phyloP scores from a whole-genome alignment of 2,113 vertebrate species.

The Sarotherodon lohbergeri region DNA sequence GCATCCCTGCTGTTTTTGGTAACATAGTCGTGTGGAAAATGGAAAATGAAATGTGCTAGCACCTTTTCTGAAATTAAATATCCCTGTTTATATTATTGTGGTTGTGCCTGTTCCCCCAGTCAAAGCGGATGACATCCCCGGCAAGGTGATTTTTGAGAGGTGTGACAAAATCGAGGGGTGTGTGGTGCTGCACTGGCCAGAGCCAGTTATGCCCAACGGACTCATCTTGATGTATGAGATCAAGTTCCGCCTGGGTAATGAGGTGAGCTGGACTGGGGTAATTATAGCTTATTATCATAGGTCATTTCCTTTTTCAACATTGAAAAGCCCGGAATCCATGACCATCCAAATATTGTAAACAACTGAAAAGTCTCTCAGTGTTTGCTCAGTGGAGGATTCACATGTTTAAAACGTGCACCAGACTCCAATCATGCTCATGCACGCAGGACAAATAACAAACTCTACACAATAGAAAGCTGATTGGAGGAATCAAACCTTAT shows the following conservation, averaged over 20 bases:
- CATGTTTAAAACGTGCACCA: not conserved
- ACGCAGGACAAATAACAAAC: not conserved
- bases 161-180: conserved; percentile 81
- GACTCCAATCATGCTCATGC: not conserved
- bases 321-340: not conserved
- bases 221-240: conserved; percentile 96
- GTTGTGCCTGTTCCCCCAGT: conserved; percentile 65
- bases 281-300: not conserved
- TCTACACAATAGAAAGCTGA: not conserved
- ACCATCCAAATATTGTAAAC: not conserved
- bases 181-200: conserved; percentile 84
- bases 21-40: not conserved
- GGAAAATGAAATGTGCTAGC: not conserved
- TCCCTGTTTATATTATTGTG: not conserved
- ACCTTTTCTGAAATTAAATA: not conserved
- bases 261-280: conserved; percentile 74
- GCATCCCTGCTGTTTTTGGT: not conserved
- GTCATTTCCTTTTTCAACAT: not conserved
- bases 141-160: conserved; percentile 77
- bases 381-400: not conserved
- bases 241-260: conserved; percentile 82
- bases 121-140: conserved; percentile 92
- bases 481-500: not conserved
- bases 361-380: not conserved
- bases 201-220: conserved; percentile 87